Conservation (phyloP, 35 echinoderm and acorn worm species). For the Apostichopus japonicus region DNA sequence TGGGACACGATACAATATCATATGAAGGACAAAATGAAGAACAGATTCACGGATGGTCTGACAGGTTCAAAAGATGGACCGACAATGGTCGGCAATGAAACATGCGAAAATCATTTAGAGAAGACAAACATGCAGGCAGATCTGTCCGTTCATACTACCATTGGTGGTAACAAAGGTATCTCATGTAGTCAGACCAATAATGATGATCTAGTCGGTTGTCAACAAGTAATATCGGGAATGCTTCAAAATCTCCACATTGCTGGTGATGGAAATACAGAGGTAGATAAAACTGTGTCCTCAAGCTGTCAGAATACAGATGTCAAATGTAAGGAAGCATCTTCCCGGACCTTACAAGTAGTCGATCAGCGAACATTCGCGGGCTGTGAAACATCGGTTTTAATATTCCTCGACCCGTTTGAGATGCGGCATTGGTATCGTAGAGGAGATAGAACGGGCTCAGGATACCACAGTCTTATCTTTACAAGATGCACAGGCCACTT, state of each 20-base stretch:
- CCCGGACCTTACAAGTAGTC: conserved; percentile 1
- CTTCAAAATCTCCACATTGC: too few relatives aligned
- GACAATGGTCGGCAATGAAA: too few relatives aligned
- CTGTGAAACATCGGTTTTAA: conserved; percentile 30
- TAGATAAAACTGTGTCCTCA: too few relatives aligned
- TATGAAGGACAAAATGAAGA: background rate
- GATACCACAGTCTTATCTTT: conserved; percentile 52
- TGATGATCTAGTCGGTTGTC: too few relatives aligned
- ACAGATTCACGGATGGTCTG: background rate
- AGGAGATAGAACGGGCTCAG: conserved; percentile 27
- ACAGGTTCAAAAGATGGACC: background rate
- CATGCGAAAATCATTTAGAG: too few relatives aligned
- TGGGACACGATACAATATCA: conserved; percentile 45
- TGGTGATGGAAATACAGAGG: too few relatives aligned
- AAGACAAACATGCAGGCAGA: too few relatives aligned
- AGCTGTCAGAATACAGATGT: too few relatives aligned
- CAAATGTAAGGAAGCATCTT: background rate
- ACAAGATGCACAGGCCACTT: conserved; percentile 44
- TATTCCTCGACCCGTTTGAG: conserved; percentile 44
- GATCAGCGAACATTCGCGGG: conserved; percentile 42
- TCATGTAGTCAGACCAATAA: too few relatives aligned
- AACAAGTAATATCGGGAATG: too few relatives aligned
- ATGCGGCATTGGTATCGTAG: conserved; percentile 31
- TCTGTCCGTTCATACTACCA: too few relatives aligned
- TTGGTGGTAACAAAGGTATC: too few relatives aligned